phyloP scores from a whole-genome alignment of 2,888 invertebrate species.

The Nomada hirtipes region DNA sequence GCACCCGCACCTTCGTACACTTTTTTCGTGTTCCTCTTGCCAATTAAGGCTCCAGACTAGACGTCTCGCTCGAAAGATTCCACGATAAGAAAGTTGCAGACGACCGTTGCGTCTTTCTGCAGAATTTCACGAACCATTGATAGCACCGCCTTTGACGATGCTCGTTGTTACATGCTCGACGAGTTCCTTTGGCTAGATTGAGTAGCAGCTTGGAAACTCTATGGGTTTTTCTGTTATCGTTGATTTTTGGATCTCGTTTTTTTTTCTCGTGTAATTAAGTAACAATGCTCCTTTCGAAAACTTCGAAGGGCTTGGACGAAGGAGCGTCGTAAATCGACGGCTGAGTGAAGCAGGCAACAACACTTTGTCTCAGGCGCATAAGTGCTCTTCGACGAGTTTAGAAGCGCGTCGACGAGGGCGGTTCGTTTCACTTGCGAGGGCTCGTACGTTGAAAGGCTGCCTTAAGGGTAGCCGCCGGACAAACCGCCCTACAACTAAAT shows the following conservation, averaged over 20 bases:
- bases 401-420: conserved; percentile 33
- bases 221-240: not conserved
- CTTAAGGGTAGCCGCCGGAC: not conserved
- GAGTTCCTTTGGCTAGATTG: not conserved
- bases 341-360: conserved; percentile 72
- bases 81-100: conserved; percentile 57
- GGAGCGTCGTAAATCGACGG: conserved; percentile 67
- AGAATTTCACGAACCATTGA: conserved; percentile 66
- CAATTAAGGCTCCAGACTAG: conserved; percentile 64
- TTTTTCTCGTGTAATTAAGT: conserved; percentile 41
- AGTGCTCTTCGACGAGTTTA: conserved; percentile 64
- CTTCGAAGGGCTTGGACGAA: conserved; percentile 50
- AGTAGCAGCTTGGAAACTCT: not conserved
- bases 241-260: not conserved
- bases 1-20: conserved; percentile 20
- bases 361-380: conserved; percentile 72
- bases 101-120: conserved; percentile 32
- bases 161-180: conserved; percentile 27
- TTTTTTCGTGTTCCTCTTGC: conserved; percentile 44
- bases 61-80: conserved; percentile 42
- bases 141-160: conserved; percentile 30
- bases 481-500: conserved; percentile 30
- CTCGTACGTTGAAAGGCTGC: conserved; percentile 8
- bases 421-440: conserved; percentile 38
- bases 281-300: conserved; percentile 28